phyloP scores from a whole-genome alignment of 2,888 invertebrate species.

The Globia sparganii region DNA sequence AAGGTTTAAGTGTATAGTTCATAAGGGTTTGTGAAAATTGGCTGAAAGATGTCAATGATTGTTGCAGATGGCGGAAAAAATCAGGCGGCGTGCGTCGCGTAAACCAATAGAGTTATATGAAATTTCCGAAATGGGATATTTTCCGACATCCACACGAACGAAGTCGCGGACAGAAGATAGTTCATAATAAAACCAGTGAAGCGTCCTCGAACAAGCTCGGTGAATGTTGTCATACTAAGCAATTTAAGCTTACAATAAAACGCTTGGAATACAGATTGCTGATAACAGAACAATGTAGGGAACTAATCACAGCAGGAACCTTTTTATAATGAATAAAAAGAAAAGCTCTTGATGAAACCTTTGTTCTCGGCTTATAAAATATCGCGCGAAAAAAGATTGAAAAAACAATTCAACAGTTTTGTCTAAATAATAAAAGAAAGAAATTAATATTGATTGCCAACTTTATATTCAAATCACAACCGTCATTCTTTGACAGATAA shows the following conservation, averaged over 20 bases:
- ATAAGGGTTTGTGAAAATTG: background rate
- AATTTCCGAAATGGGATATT: background rate
- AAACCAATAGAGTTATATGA: background rate
- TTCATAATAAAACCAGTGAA: constrained; percentile 12
- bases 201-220: background rate
- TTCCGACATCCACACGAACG: background rate
- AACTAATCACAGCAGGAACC: background rate
- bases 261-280: constrained; percentile 42
- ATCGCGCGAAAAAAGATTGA: background rate
- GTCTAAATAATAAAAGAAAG: background rate
- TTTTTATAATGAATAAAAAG: constrained; percentile 45
- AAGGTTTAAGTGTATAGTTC: background rate
- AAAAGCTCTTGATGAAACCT: constrained; percentile 5
- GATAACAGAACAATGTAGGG: constrained; percentile 20
- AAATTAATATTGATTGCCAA: background rate
- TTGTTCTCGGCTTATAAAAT: background rate
- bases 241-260: constrained; percentile 21
- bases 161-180: background rate
- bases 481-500: background rate
- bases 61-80: background rate
- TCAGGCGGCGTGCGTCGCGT: background rate
- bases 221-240: background rate
- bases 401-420: background rate
- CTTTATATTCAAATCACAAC: background rate
- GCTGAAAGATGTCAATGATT: background rate